Conservation (phyloP, 2,113 vertebrate genomes). For the Larimichthys polyactis region DNA sequence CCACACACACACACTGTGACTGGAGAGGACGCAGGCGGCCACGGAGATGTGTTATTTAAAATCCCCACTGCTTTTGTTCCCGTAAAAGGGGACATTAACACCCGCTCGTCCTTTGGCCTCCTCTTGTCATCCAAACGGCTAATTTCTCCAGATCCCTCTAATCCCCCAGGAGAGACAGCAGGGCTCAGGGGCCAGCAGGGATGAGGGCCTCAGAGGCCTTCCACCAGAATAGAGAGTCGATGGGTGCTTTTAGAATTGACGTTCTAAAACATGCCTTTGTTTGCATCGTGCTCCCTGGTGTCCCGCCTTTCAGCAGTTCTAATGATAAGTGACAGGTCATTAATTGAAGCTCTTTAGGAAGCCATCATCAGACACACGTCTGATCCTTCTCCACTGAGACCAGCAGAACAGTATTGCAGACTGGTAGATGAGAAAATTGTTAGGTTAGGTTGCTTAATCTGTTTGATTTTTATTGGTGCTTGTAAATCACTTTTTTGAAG, state of each 20-base stretch:
- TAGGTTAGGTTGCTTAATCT: conserved; percentile 63
- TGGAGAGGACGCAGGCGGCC: conserved; percentile 91
- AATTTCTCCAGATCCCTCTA: conserved; percentile 90
- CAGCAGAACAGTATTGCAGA: conserved; percentile 53
- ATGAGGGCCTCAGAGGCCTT: conserved; percentile 61
- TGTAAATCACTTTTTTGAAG: conserved; percentile 54
- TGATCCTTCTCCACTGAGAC: conserved; percentile 82
- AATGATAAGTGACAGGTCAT: conserved; percentile 88
- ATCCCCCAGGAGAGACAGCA: conserved; percentile 88
- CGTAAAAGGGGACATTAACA: conserved; percentile 94
- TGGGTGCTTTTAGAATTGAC: conserved; percentile 84
- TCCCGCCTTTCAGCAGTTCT: conserved; percentile 78
- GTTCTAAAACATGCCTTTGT: conserved; percentile 92
- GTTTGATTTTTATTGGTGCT: conserved; percentile 68
- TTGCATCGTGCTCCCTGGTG: conserved; percentile 86
- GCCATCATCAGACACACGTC: conserved; percentile 89
- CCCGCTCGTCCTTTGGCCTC: conserved; percentile 92
- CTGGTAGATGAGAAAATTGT: conserved; percentile 65
- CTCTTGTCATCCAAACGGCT: conserved; percentile 85
- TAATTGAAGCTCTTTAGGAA: conserved; percentile 89
- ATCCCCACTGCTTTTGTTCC: conserved; percentile 93
- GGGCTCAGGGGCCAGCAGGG: conserved; percentile 67
- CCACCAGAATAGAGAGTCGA: conserved; percentile 77
- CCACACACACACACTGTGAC: conserved; percentile 58
- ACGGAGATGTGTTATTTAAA: conserved; percentile 91